Evolutionary conservation across 2,797 vertebrate genomes (phyloP), one percentile per base, ranked within the genome.

Genomic region (Adrianichthys oophorus): DNA sequence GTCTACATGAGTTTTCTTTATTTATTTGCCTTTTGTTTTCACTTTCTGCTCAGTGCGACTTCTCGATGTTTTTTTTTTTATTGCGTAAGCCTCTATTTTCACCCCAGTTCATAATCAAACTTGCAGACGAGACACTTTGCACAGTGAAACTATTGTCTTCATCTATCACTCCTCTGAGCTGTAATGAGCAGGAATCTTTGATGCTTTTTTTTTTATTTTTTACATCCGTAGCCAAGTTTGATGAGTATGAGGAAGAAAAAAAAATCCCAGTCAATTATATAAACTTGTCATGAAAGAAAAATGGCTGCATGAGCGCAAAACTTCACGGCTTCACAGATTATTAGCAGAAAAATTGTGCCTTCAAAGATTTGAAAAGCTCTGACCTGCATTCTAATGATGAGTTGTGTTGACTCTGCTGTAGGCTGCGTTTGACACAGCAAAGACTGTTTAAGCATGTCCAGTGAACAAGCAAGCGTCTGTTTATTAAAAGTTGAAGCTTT

Each of bases 271-370:
- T 54, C 59, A 67, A 51, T 46, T 65, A 51, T 45, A 43, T 62
- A 40, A 71, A 56, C 32, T 45, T 41, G 24, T 46, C 55, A 26
- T 51, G 5, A 57, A 41, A 59, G 49, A 26, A 44, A 56, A 59
- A 18, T 51, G 42, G 16, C 15, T 21, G 3, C 52, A 49, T 12
- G 5, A 43, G 59, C 52, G 19, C 18, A 41, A 40, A 15, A 24
- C 61, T 64, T 58, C 41, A 63, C 50, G 53, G 19, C 42, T 57
- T 70, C 50, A 58, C 63, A 68, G 52, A 45, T 56, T 56, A 59
- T 64, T 32, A 59, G 41, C 48, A 42, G 21, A 2, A 44, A 17
- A 32, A 19, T 29, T 59, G 48, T 53, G 48, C 57, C 58, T 48
- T 32, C 18, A 12, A 4, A 21, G 2, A 48, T 10, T 49, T 5